A percentile compares a stretch with the other conserved stretches of the same genome.
These are phyloP conservation scores for Dipodomys stephensi DNA, from an alignment of 2,113 vertebrate species.

Conservation along the genomic window DNA sequence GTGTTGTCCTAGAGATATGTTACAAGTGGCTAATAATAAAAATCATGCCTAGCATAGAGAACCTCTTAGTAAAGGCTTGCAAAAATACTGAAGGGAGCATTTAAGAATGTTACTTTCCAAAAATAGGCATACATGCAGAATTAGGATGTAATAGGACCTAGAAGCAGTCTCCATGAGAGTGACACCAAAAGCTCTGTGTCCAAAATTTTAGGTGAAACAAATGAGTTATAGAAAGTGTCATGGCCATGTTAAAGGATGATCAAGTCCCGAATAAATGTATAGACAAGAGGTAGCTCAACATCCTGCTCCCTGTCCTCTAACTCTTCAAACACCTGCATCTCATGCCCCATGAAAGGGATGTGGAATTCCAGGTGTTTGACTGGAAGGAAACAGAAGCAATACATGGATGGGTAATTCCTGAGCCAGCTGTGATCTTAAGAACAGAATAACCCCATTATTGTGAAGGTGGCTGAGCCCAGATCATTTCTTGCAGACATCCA, in stretches of 20 bases:
- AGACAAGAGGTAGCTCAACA: not conserved
- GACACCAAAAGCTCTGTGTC: not conserved
- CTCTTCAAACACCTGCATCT: not conserved
- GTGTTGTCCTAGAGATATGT: not conserved
- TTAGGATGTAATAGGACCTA: not conserved
- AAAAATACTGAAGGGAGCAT: not conserved
- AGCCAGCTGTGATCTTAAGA: not conserved
- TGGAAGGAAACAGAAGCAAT: not conserved
- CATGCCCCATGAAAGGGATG: not conserved
- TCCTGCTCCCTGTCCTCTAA: too few relatives aligned
- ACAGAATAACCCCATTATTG: not conserved
- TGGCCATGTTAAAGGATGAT: not conserved
- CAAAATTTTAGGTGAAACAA: not conserved
- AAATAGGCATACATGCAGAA: not conserved
- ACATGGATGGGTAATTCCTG: not conserved
- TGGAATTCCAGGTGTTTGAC: not conserved
- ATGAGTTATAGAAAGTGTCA: not conserved
- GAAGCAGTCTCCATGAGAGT: not conserved
- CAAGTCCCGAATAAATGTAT: not conserved
- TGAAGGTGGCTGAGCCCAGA: too few relatives aligned
- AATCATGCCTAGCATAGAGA: not conserved
- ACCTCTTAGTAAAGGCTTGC: slow-evolving; percentile 17
- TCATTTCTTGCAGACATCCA: too few relatives aligned
- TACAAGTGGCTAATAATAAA: slow-evolving; percentile 32
- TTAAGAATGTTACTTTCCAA: slow-evolving; percentile 23